Conservation (phyloP, 1,140 invertebrate species). For the Apis cerana region DNA sequence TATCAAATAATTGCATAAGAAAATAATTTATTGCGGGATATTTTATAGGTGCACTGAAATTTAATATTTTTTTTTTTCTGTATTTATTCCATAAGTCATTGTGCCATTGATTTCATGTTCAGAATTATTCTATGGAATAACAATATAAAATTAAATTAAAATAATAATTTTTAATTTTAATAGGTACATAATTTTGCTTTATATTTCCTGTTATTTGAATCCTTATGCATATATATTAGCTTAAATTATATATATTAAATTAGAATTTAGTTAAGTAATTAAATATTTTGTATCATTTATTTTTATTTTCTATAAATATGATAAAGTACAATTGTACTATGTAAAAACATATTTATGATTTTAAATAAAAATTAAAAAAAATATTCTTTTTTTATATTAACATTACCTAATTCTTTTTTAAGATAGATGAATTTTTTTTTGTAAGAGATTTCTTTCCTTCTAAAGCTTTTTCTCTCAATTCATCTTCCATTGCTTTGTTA, state of each 20-base stretch:
- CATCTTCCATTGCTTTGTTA: constrained; percentile 84
- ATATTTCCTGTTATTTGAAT: background rate
- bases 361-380: background rate
- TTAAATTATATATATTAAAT: background rate
- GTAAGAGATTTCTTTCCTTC: constrained; percentile 78
- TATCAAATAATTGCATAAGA: constrained; percentile 29
- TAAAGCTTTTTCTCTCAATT: constrained; percentile 82
- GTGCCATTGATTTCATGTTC: constrained; percentile 45
- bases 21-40: constrained; percentile 33
- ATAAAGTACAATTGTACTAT: background rate
- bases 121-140: constrained; percentile 28
- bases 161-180: constrained; percentile 1
- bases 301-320: background rate
- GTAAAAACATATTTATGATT: background rate
- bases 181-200: background rate
- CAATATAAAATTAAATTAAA: constrained; percentile 32
- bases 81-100: constrained; percentile 43
- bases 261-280: no score
- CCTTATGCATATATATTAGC: background rate
- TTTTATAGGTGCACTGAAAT: constrained; percentile 30
- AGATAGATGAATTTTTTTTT: constrained; percentile 67
- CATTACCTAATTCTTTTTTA: constrained; percentile 31
- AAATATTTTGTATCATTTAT: background rate
- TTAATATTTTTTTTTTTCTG: constrained; percentile 37
- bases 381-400: background rate